A percentile compares a stretch with the other conserved stretches of the same genome.
These are phyloP conservation scores for Lacerta viridis DNA, from an alignment of 2,797 vertebrate genomes.

Conservation along the genomic window DNA sequence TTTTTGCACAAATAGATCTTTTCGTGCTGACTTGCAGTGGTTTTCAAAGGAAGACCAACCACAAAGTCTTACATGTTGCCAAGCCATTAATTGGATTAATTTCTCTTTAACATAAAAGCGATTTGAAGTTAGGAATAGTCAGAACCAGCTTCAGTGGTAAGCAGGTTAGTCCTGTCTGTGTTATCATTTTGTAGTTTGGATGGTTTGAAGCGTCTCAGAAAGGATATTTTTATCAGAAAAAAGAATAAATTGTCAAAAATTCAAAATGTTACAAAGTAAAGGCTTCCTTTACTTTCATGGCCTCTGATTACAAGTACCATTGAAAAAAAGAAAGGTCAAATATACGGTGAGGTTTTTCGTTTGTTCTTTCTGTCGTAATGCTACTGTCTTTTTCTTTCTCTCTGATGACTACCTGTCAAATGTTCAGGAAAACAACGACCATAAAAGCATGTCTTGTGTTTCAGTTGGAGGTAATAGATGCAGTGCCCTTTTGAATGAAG, in stretches of 20 bases:
- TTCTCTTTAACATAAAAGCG: conserved; percentile 64
- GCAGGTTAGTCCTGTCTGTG: conserved; percentile 53
- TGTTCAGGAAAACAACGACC: conserved; percentile 35
- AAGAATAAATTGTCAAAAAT: conserved; percentile 65
- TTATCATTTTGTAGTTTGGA: conserved; percentile 77
- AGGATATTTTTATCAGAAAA: conserved; percentile 77
- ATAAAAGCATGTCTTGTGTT: conserved; percentile 16
- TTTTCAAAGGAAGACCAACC: conserved; percentile 76
- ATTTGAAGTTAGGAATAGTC: conserved; percentile 73
- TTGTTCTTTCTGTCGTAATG: conserved; percentile 61
- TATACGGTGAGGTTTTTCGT: conserved; percentile 61
- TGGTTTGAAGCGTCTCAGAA: conserved; percentile 75
- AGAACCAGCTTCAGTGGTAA: conserved; percentile 55
- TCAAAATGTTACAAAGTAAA: conserved; percentile 74
- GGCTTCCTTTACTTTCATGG: conserved; percentile 74
- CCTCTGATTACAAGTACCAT: conserved; percentile 68
- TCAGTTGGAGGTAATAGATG: conserved; percentile 5
- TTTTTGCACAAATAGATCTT: conserved; percentile 80
- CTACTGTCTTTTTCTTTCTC: conserved; percentile 51
- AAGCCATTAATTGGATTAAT: conserved; percentile 59
- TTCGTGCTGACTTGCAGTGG: conserved; percentile 80
- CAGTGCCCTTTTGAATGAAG: conserved; percentile 13
- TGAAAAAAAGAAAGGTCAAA: conserved; percentile 80
- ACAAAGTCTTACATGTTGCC: conserved; percentile 69
- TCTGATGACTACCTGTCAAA: conserved; percentile 29